Evolutionary conservation across 2,888 invertebrate species (phyloP).

Genomic region (Leptura quadrifasciata): DNA sequence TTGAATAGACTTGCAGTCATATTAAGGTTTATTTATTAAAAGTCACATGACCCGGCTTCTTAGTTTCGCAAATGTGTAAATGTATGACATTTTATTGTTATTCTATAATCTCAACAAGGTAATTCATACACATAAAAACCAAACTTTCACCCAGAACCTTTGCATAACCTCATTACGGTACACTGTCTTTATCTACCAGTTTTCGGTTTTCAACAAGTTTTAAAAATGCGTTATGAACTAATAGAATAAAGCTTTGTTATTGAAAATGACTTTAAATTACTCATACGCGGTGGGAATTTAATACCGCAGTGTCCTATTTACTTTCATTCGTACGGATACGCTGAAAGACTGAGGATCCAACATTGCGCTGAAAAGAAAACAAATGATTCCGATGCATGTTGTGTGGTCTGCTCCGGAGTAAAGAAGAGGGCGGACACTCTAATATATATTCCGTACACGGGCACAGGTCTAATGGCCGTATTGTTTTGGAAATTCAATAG

Average conservation of each 20-base stretch:
- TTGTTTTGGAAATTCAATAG: constrained; percentile 50
- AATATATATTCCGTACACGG: constrained; percentile 51
- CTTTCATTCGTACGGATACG: constrained; percentile 9
- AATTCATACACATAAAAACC: no score
- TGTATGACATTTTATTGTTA: no score
- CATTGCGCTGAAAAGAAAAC: constrained; percentile 46
- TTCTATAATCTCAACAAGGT: no score
- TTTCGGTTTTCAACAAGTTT: neutral
- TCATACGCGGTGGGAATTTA: neutral
- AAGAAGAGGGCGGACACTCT: constrained; percentile 39
- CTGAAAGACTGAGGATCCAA: constrained; percentile 13
- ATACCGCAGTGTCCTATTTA: neutral
- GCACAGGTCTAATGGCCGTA: constrained; percentile 44
- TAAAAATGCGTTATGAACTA: neutral
- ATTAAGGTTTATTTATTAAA: no score
- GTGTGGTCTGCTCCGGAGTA: constrained; percentile 54
- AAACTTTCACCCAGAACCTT: neutral
- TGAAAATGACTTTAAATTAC: neutral
- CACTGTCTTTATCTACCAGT: neutral
- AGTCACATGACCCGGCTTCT: no score
- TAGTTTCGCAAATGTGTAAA: no score
- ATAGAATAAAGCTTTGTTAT: neutral
- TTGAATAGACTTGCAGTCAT: no score
- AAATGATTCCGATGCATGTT: constrained; percentile 43
- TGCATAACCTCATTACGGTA: neutral